Base-by-base conservation (phyloP, 2,797 vertebrate genomes). In the Bradypodion ventrale region DNA sequence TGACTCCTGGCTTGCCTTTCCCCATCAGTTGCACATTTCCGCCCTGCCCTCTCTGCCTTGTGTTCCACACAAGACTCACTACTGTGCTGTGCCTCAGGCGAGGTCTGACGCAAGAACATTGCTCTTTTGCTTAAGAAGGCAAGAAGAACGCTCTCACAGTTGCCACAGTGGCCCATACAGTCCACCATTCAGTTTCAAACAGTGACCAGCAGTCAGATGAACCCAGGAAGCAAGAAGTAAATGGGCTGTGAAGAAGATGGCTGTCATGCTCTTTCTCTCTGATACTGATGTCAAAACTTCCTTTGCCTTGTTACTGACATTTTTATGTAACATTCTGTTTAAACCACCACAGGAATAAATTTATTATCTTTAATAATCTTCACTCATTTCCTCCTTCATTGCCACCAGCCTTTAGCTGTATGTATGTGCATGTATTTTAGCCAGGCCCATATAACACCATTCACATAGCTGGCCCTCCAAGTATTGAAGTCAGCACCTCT, bases 1-100 rank as follows among this genome's bases (percentile, higher is more conserved):
- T 27, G n/a, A 32, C 56, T 78, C 40, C 65, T 77, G 65, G 65
- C 49, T 77, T 78, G 56, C 37, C 66, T 70, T 72, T 72, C 72
- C 46, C 32, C 44, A 73, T 16, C 13, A 19, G 32, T 46, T 72
- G 56, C 52, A 23, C 77, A 37, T 69, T 68, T 73, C 42, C 52
- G 44, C 56, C 42, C 59, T 78, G 56, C 75, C 56, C 56, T 84
- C 56, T 70, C 40, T 78, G 40, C 25, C 65, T 77, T 72, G 21
- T 19, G 27, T 19, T 78, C 40, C 56, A n/a, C 9, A 49, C 29
- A 56, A 56, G 72, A 27, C 82, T 60, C 52, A 44, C 37, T 21
- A 40, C 40, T 72, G n/a, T 3, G 25, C 66, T 23, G 25, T 35
- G 49, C 63, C 74, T 69, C 74, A 77, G 74, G 49, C 29, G 4